Conservation (phyloP, 2,797 vertebrate genomes). For the Pygocentrus nattereri region DNA sequence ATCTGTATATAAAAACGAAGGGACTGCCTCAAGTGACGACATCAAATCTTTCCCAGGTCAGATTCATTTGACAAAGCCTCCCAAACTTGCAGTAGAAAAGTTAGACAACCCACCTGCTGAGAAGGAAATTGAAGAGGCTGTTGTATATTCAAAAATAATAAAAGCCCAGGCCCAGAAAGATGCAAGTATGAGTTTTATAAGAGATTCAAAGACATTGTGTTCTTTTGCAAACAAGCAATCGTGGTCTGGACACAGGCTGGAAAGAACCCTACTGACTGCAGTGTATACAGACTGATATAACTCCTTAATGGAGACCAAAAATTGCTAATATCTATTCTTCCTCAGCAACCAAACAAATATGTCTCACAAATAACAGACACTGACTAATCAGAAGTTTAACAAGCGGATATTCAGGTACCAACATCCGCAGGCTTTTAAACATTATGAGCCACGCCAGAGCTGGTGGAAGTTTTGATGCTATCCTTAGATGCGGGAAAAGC, state of each 20-base stretch:
- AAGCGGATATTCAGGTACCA: constrained; percentile 1
- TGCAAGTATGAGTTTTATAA: constrained; percentile 37
- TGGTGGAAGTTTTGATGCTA: neutral
- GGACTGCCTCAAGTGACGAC: neutral
- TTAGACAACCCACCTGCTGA: constrained; percentile 1
- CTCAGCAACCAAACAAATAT: neutral
- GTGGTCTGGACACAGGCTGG: neutral
- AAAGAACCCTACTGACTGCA: constrained; percentile 15
- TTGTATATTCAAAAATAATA: constrained; percentile 13
- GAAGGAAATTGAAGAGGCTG: neutral
- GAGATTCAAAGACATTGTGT: constrained; percentile 1
- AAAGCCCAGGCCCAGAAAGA: neutral
- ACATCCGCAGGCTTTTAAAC: neutral
- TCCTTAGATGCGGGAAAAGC: neutral
- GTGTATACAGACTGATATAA: neutral
- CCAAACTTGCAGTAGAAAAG: neutral
- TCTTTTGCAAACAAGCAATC: neutral
- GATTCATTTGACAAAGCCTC: neutral
- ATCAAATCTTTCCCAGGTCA: no score
- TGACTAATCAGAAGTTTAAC: constrained; percentile 8
- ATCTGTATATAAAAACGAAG: constrained; percentile 17
- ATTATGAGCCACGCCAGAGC: neutral
- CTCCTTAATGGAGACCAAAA: neutral
- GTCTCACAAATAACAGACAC: constrained; percentile 18
- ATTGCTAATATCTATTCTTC: neutral